Evolutionary conservation across 2,113 vertebrate species (phyloP), one percentile per base, ranked within the genome.

Genomic region (Callopanchax toddi): DNA sequence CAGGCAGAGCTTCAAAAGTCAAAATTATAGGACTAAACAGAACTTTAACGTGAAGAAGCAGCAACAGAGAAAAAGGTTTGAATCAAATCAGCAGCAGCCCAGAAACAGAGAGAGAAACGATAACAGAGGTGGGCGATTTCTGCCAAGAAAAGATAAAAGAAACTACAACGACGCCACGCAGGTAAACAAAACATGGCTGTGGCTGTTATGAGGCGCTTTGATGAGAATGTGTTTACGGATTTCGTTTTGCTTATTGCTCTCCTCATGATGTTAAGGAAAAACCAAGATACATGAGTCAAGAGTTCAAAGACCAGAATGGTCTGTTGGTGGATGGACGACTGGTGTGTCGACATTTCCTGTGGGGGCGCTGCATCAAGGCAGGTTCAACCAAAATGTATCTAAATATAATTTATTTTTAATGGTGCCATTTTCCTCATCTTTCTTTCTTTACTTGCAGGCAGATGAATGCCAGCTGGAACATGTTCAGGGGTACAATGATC

Each of bases 381-480:
- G 13, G 81, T 66, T 23, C 1, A 15, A 0, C 20, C 16, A 23
- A 10, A 49, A 10, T 6, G 4, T 22, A 1, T 11, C 36, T 11
- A 4, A 37, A 37, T n/a, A 6, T 23, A 6, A 15, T 8, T 23
- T n/a, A 6, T 39, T 13, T 55, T 17, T 18, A 21, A 20, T 5
- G 43, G 11, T 32, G 4, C 29, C 26, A 63, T 12, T 17, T 7
- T 18, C 29, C 29, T 32, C 29, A 32, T n/a, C 29, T 48, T 18
- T 3, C 22, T 37, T 46, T 46, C 49, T 11, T 57, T 67, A 54
- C 65, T 23, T 67, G 16, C 71, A 98, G 96, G 95, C 90, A 56
- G 95, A 95, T 9, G 90, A 93, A 5, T 98, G 96, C 90, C 95
- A 97, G 79, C 93, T 97, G 76, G 92, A 95, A 85, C 96, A 98